These are phyloP conservation scores for Philotrypesis tridentata DNA, from an alignment of 1,140 invertebrate species.

Conservation along the genomic window DNA sequence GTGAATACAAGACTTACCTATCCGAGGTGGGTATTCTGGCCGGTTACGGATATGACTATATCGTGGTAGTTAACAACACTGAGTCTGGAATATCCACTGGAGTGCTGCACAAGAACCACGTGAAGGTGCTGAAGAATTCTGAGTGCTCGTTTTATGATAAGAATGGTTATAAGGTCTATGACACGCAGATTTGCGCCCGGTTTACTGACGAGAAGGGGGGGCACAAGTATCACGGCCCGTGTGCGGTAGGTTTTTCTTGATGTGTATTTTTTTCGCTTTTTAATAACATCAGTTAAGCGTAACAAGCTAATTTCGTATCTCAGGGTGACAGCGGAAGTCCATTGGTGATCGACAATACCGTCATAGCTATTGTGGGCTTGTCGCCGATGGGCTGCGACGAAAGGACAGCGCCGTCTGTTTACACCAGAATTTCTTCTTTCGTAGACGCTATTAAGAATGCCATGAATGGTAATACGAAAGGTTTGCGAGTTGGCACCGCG, in stretches of 20 bases:
- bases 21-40: background rate
- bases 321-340: conserved; percentile 8
- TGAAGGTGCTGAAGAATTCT: background rate
- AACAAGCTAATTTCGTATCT: background rate
- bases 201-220: background rate
- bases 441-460: background rate
- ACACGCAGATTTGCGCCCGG: conserved; percentile 1
- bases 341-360: background rate
- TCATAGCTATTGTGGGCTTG: background rate
- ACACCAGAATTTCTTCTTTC: background rate
- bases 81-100: background rate
- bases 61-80: too few relatives aligned
- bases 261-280: background rate
- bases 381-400: background rate
- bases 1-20: background rate
- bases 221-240: too few relatives aligned
- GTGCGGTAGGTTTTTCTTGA: conserved; percentile 10
- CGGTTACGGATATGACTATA: background rate
- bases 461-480: background rate
- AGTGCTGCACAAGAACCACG: background rate
- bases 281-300: too few relatives aligned
- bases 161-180: too few relatives aligned
- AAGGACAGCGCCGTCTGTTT: background rate
- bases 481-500: background rate
- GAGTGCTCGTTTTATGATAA: too few relatives aligned